phyloP scores from a whole-genome alignment of 1,140 invertebrate genomes.

The Drosophila lini region DNA sequence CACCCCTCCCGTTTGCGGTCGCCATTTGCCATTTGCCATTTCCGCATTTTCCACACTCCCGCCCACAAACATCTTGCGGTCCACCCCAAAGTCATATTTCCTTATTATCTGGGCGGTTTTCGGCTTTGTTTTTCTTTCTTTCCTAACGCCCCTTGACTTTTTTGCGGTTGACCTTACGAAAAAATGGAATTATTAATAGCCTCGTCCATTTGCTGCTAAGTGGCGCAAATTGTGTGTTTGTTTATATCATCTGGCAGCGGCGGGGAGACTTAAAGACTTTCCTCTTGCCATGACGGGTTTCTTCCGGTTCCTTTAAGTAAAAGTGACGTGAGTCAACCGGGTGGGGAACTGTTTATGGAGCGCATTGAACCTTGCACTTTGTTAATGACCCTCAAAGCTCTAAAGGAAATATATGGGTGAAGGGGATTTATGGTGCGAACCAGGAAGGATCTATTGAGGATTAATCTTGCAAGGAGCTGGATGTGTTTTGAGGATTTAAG shows the following conservation, averaged over 20 bases:
- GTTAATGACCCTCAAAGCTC: constrained; percentile 72
- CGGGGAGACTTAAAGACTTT: constrained; percentile 56
- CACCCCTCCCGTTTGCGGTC: constrained; percentile 14
- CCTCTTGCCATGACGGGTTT: neutral
- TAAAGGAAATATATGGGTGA: constrained; percentile 30
- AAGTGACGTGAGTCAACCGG: constrained; percentile 18
- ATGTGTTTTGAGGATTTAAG: neutral
- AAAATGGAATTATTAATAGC: constrained; percentile 80
- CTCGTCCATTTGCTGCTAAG: constrained; percentile 80
- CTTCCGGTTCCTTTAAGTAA: constrained; percentile 48
- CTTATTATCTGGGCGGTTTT: constrained; percentile 66
- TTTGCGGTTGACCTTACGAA: constrained; percentile 64
- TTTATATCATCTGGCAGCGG: constrained; percentile 74
- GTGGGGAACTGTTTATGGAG: constrained; percentile 54
- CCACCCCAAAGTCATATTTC: constrained; percentile 76
- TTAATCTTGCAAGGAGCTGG: neutral
- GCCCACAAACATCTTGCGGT: constrained; percentile 32
- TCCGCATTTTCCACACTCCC: neutral
- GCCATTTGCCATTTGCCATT: constrained; percentile 62
- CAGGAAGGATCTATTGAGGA: neutral
- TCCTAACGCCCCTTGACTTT: constrained; percentile 49
- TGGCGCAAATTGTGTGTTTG: constrained; percentile 82
- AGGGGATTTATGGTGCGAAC: constrained; percentile 5
- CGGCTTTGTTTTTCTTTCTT: constrained; percentile 28
- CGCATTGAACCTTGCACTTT: constrained; percentile 71